Evolutionary conservation across 2,113 vertebrate species (phyloP).

Genomic region (Hemiscyllium ocellatum): DNA sequence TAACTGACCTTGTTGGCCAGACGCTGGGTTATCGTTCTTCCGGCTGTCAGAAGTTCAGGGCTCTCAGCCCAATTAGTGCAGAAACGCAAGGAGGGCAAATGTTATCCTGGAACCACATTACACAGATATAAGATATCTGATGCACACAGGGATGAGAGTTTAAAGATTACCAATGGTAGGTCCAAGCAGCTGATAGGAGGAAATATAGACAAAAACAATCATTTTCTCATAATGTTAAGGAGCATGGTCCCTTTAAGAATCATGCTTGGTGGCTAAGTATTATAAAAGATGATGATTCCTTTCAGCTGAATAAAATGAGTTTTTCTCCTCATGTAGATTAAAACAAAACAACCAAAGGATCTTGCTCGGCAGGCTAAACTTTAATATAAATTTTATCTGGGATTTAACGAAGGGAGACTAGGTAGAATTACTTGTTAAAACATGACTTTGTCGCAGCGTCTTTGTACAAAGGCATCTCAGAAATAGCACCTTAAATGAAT

Average conservation of each 20-base stretch:
- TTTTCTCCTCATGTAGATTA: slow-evolving; percentile 33
- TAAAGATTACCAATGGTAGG: background rate
- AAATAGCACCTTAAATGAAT: slow-evolving; percentile 35
- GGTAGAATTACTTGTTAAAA: slow-evolving; percentile 35
- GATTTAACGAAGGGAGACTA: slow-evolving; percentile 28
- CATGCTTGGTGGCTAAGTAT: background rate
- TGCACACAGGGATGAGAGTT: background rate
- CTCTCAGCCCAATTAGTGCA: background rate
- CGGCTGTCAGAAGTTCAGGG: background rate
- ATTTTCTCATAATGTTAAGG: background rate
- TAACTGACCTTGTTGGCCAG: background rate
- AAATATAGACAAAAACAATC: background rate
- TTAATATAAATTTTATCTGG: slow-evolving; percentile 36
- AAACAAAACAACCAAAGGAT: slow-evolving; percentile 29
- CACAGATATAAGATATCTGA: background rate
- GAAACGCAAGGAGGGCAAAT: background rate
- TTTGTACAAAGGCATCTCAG: slow-evolving; percentile 36
- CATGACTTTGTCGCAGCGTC: slow-evolving; percentile 31
- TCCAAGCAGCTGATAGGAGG: background rate
- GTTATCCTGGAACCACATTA: background rate
- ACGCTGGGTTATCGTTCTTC: background rate
- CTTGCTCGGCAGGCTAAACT: slow-evolving; percentile 31
- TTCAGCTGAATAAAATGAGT: slow-evolving; percentile 25
- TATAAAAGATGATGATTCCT: slow-evolving; percentile 28
- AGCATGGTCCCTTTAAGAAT: background rate